These are phyloP conservation scores for Sceloporus tristichus DNA, from an alignment of 2,113 vertebrate genomes.

Conservation along the genomic window DNA sequence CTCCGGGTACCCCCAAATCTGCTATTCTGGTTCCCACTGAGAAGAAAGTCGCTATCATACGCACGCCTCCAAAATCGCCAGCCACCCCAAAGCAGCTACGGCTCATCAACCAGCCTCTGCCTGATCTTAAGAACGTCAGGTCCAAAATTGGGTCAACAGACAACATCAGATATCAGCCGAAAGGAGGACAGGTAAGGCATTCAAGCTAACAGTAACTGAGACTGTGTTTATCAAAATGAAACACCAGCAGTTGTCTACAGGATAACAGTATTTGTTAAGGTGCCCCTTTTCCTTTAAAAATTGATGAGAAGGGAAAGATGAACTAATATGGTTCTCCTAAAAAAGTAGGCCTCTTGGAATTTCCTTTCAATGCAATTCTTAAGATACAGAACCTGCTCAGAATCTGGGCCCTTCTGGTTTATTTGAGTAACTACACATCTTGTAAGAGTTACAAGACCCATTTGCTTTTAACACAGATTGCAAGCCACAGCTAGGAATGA, in stretches of 20 bases:
- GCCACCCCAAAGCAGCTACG: conserved; percentile 91
- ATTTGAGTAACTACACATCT: not conserved
- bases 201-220: not conserved
- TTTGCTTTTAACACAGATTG: too few species aligned
- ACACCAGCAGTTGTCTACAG: not conserved
- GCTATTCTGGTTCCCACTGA: conserved; percentile 91
- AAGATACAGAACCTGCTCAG: not conserved
- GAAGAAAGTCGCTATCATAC: conserved; percentile 95
- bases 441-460: not conserved
- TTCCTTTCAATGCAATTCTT: not conserved
- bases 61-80: conserved; percentile 95
- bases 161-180: conserved; percentile 94
- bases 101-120: conserved; percentile 92
- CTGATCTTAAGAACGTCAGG: conserved; percentile 93
- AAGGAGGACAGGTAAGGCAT: conserved; percentile 91
- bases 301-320: not conserved
- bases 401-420: not conserved
- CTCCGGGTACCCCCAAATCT: conserved; percentile 93
- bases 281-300: not conserved
- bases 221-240: not conserved
- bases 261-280: not conserved
- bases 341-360: not conserved
- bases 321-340: not conserved
- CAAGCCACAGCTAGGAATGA: not conserved
- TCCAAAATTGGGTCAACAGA: conserved; percentile 95